phyloP scores from a whole-genome alignment of 2,888 invertebrate genomes.

The Temnothorax ravouxi region DNA sequence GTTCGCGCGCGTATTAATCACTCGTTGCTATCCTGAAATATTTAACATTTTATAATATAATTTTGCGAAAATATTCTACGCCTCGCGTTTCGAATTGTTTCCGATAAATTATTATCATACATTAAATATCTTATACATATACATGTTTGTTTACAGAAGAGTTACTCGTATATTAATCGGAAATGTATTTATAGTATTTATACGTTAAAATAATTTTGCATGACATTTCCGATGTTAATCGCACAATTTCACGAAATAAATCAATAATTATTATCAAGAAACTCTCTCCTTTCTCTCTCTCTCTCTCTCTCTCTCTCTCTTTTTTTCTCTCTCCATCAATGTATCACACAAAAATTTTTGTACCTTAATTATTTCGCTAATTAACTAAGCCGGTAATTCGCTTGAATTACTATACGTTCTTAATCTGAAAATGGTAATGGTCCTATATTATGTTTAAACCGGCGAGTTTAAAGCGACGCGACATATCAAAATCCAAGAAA shows the following conservation, averaged over 20 bases:
- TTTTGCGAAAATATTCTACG: background rate
- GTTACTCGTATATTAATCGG: background rate
- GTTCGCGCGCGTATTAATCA: background rate
- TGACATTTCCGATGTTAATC: background rate
- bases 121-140: background rate
- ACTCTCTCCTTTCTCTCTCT: background rate
- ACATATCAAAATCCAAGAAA: too few species aligned
- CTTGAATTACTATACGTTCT: background rate
- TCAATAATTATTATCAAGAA: constrained; percentile 1
- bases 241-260: background rate
- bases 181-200: background rate
- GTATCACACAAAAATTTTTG: background rate
- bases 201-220: background rate
- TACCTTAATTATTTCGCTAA: background rate
- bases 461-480: too few species aligned
- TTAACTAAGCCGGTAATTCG: too few species aligned
- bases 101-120: background rate
- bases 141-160: background rate
- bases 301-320: too few species aligned
- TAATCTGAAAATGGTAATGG: background rate
- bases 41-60: constrained; percentile 6
- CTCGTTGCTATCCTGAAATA: background rate
- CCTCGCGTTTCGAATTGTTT: background rate
- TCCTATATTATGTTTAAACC: too few species aligned
- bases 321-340: background rate